phyloP scores from a whole-genome alignment of 1,140 invertebrate species.

The Eurytemora carolleeae region DNA sequence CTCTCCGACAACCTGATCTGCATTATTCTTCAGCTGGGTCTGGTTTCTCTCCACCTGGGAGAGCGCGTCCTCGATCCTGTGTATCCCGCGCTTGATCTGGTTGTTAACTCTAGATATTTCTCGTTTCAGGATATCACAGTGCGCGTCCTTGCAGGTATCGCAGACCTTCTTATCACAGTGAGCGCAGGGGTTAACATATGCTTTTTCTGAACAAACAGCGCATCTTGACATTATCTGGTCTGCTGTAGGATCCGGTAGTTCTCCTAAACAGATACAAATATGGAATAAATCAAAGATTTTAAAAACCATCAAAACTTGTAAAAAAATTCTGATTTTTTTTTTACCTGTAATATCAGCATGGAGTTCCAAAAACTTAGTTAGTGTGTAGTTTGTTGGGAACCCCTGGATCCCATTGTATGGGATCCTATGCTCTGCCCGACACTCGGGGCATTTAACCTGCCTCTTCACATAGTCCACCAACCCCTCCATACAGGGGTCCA shows the following conservation, averaged over 20 bases:
- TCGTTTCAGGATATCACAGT: conserved; percentile 79
- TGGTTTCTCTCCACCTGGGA: conserved; percentile 65
- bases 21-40: conserved; percentile 57
- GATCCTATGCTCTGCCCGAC: conserved; percentile 78
- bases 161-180: conserved; percentile 86
- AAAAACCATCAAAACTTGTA: background rate
- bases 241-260: conserved; percentile 64
- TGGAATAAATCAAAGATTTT: background rate
- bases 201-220: conserved; percentile 75
- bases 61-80: conserved; percentile 62
- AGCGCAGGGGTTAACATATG: conserved; percentile 59
- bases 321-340: background rate
- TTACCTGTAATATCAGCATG: conserved; percentile 63
- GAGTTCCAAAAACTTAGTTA: conserved; percentile 81
- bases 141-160: conserved; percentile 69
- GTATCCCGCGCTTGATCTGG: conserved; percentile 58
- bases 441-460: conserved; percentile 38
- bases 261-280: conserved; percentile 30
- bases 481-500: conserved; percentile 92
- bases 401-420: conserved; percentile 87
- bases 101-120: conserved; percentile 86
- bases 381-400: conserved; percentile 85
- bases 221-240: conserved; percentile 29
- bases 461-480: conserved; percentile 79
- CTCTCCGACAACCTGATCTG: conserved; percentile 63